These are phyloP conservation scores for Holothuria glaberrima DNA, from an alignment of 35 echinoderm and acorn worm species.

Conservation along the genomic window DNA sequence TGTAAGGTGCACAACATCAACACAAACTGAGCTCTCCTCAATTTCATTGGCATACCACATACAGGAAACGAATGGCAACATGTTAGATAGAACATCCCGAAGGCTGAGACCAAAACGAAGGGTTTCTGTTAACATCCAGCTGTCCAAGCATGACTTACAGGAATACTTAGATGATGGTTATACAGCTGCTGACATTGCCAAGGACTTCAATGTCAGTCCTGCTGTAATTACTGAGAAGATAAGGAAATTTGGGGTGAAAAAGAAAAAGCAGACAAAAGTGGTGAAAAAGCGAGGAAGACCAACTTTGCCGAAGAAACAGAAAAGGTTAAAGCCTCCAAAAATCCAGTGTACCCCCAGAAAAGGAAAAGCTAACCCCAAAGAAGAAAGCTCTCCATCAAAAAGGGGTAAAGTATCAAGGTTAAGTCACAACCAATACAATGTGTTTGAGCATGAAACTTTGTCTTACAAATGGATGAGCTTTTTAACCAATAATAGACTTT, in stretches of 20 bases:
- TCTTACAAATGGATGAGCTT: too few species aligned
- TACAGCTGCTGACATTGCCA: conserved; percentile 27
- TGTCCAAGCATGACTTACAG: conserved; percentile 32
- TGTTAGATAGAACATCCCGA: neutral
- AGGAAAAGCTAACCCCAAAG: too few species aligned
- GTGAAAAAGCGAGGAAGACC: neutral
- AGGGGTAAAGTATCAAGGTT: too few species aligned
- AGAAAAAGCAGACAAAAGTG: neutral
- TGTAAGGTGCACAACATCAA: too few species aligned
- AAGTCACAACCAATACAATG: too few species aligned
- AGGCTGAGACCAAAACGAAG: neutral
- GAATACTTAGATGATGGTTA: conserved; percentile 51
- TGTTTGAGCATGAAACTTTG: too few species aligned
- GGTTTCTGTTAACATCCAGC: neutral
- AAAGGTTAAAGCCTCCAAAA: conserved; percentile 6
- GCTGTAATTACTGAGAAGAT: conserved; percentile 16
- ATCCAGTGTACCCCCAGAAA: too few species aligned
- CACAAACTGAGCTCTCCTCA: too few species aligned
- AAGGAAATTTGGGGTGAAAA: conserved; percentile 26
- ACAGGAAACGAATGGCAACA: too few species aligned
- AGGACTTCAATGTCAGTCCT: conserved; percentile 28
- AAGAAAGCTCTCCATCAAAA: too few species aligned
- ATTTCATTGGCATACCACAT: too few species aligned
- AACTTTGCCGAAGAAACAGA: neutral
- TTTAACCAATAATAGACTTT: too few species aligned